Base-by-base conservation (phyloP, 2,888 invertebrate species). In the Litoditis marina region DNA sequence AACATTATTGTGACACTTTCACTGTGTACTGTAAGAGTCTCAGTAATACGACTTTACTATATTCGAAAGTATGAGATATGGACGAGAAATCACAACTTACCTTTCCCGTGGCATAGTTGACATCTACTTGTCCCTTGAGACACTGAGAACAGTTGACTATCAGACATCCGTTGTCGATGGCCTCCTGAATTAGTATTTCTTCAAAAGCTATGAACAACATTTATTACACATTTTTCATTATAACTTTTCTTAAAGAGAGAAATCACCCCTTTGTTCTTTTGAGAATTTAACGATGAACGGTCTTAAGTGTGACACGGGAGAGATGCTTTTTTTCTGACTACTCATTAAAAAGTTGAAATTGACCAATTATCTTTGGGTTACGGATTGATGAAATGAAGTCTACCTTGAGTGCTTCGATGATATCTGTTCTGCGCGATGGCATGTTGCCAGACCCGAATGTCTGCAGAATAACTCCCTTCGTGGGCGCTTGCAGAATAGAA, bases 61-160 rank as follows among this genome's bases (percentile, higher is more conserved):
- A n/a, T n/a, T n/a, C n/a, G 11, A 39, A 39, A 13, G 39, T 39
- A 39, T 39, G 39, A 13, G n/a, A 13, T 39, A 13, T 39, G n/a
- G n/a, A 39, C n/a, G 11, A 11, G n/a, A 39, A 39, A n/a, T 39
- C 11, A 39, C 11, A n/a, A 39, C 39, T 1, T 47, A 85, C 90
- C 85, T 89, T 88, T 58, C 93, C 94, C 56, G 92, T 89, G 80
- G 91, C 91, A 82, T 96, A 96, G 0, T 89, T 86, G 8, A 89
- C 86, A 1, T 88, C 86, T 0, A 96, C 94, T 1, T 89, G 86
- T 0, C 95, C 96, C 54, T 88, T 88, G 0, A 87, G 85, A 82
- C 95, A 95, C 83, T 96, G 95, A 0, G 94, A 92, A 71, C 91
- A 91, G 84, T 94, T 95, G 1, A 96, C 88, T 34, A 94, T 88